phyloP scores from a whole-genome alignment of 2,113 vertebrate genomes.

The Galemys pyrenaicus region DNA sequence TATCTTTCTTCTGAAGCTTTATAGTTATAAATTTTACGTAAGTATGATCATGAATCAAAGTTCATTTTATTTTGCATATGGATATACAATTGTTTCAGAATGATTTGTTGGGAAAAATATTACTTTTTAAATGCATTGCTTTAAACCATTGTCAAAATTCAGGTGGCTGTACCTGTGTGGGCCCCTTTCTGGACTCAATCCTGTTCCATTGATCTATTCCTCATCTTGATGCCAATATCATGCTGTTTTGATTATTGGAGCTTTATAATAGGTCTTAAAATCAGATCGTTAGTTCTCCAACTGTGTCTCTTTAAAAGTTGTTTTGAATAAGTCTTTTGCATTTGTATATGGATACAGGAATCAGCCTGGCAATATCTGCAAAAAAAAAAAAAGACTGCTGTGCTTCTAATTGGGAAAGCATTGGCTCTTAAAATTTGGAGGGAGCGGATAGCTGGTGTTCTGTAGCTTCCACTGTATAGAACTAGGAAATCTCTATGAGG shows the following conservation, averaged over 20 bases:
- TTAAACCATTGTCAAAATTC: not conserved
- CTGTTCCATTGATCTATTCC: not conserved
- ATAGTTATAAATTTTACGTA: conserved; percentile 4
- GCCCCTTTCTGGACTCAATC: not conserved
- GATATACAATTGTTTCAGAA: not conserved
- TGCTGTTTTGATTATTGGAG: not conserved
- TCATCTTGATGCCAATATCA: not conserved
- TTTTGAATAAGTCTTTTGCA: not conserved
- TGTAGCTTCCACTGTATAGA: not conserved
- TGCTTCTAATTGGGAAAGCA: not conserved
- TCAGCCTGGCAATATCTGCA: not conserved
- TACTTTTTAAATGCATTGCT: not conserved
- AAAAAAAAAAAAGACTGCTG: not conserved
- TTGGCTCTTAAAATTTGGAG: not conserved
- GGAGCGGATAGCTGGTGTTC: not conserved
- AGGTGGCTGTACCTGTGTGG: not conserved
- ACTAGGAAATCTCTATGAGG: not conserved
- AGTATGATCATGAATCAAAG: conserved; percentile 13
- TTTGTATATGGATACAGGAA: not conserved
- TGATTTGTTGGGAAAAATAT: not conserved
- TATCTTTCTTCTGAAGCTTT: not conserved
- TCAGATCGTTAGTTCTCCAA: not conserved
- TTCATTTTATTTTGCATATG: not conserved
- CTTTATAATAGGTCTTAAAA: not conserved
- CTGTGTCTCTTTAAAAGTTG: not conserved